Evolutionary conservation across 2,113 vertebrate species (phyloP).

Genomic region (Amphilophus citrinellus): DNA sequence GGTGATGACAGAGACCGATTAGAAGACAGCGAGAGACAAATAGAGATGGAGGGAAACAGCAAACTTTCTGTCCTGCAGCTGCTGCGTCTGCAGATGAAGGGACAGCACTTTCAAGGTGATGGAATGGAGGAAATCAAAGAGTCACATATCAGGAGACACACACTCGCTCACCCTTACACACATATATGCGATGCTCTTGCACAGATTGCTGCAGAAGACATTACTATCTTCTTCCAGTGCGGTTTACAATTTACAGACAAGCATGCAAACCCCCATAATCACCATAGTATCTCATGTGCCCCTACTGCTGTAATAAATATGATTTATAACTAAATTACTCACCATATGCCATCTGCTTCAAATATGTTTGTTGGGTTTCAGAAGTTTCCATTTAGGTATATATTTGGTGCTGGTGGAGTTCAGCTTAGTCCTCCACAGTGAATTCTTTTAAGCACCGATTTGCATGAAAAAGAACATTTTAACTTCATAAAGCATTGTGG

Average conservation of each 20-base stretch:
- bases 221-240: background rate
- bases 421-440: background rate
- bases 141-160: background rate
- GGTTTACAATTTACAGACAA: background rate
- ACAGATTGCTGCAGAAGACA: fast-evolving
- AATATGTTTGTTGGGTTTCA: constrained; percentile 7
- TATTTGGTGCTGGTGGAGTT: background rate
- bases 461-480: constrained; percentile 1
- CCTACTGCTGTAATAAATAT: constrained; percentile 25
- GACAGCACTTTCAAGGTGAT: background rate
- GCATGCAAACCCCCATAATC: background rate
- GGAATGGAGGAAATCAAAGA: background rate
- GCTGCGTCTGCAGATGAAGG: background rate
- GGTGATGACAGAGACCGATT: constrained; percentile 51
- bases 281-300: background rate
- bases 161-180: background rate
- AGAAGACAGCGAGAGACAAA: constrained; percentile 20
- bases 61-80: constrained; percentile 10
- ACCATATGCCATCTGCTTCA: constrained; percentile 19
- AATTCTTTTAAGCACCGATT: background rate
- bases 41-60: background rate
- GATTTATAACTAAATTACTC: constrained; percentile 31
- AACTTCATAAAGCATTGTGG: background rate
- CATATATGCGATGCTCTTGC: background rate
- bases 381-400: background rate